Conservation (phyloP, 2,113 vertebrate genomes). For the Marcusenius ussheri region DNA sequence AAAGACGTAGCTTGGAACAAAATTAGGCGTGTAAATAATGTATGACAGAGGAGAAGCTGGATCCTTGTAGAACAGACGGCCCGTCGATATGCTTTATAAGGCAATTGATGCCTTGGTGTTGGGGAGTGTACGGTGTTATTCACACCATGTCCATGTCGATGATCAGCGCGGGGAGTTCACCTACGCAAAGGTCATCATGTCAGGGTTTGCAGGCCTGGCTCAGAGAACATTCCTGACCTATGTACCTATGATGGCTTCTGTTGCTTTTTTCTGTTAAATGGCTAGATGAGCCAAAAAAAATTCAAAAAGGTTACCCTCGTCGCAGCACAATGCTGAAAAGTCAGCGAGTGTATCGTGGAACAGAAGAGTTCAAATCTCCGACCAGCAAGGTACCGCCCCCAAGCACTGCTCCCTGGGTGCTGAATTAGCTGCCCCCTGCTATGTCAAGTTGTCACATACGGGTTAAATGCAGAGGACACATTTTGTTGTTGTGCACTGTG, state of each 20-base stretch:
- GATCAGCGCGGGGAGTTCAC: neutral
- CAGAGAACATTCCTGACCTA: neutral
- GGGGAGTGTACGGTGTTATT: neutral
- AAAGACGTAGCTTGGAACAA: neutral
- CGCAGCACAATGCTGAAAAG: neutral
- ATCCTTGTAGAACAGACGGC: neutral
- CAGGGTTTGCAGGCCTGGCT: neutral
- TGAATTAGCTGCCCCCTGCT: too few relatives aligned
- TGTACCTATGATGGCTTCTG: neutral
- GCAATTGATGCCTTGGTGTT: neutral
- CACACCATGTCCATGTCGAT: neutral
- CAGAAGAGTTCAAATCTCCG: neutral
- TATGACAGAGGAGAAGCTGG: neutral
- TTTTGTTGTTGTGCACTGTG: too few relatives aligned
- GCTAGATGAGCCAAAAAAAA: neutral
- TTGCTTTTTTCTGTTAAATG: neutral
- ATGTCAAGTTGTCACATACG: too few relatives aligned
- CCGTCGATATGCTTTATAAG: neutral
- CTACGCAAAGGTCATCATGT: neutral
- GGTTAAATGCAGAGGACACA: too few relatives aligned
- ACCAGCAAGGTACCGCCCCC: too few relatives aligned
- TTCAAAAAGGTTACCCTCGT: neutral
- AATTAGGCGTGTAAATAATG: conserved; percentile 5
- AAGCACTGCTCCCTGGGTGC: too few relatives aligned
- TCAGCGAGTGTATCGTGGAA: neutral